Evolutionary conservation across 2,797 vertebrate species (phyloP).

Genomic region (Brotula barbata): DNA sequence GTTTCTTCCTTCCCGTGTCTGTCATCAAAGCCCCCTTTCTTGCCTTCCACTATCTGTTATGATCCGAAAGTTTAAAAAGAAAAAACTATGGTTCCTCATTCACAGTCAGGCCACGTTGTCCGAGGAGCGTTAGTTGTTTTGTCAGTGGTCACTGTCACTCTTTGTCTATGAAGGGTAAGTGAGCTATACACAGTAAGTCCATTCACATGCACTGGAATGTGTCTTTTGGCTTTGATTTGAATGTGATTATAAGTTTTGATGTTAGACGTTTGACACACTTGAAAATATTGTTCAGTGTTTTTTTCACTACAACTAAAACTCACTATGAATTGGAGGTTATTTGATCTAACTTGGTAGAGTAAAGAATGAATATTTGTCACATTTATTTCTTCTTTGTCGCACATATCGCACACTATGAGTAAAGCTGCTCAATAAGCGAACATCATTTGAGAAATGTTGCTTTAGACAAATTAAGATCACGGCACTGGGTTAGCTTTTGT

Average conservation of each 20-base stretch:
- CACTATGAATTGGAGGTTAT: no score
- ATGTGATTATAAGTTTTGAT: background rate
- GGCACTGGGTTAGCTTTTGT: background rate
- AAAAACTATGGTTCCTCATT: conserved; percentile 21
- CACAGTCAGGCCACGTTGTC: conserved; percentile 41
- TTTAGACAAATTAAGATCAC: background rate
- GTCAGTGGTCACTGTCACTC: conserved; percentile 43
- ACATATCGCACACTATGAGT: background rate
- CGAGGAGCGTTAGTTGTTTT: conserved; percentile 45
- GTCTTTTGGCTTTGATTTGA: background rate
- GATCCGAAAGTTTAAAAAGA: conserved; percentile 22
- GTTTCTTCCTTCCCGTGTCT: conserved; percentile 40
- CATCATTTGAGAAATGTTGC: no score
- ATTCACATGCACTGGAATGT: conserved; percentile 6
- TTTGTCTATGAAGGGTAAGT: conserved; percentile 65
- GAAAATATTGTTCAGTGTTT: no score
- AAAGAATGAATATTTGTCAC: conserved; percentile 7
- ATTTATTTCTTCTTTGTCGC: background rate
- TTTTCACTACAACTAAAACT: no score
- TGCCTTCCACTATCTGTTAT: conserved; percentile 35
- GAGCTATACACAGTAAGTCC: conserved; percentile 14
- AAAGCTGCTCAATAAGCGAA: no score
- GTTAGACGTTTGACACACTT: background rate
- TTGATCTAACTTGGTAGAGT: background rate
- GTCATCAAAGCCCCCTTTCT: conserved; percentile 25